phyloP scores from a whole-genome alignment of 2,113 vertebrate genomes.

The Gnathonemus echidnorhynchus region DNA sequence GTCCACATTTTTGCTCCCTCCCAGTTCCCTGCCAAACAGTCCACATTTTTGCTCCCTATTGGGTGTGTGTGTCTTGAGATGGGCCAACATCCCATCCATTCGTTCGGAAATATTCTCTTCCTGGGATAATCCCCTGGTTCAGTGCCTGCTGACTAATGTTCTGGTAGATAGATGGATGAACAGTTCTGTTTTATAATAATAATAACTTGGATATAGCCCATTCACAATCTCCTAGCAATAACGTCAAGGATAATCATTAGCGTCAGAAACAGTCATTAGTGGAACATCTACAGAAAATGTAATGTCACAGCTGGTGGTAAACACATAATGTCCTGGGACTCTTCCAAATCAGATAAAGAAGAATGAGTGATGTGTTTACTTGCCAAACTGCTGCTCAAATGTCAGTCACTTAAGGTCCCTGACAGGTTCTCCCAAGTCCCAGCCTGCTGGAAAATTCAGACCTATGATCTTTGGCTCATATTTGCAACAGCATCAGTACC shows the following conservation, averaged over 20 bases:
- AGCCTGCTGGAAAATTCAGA: not conserved
- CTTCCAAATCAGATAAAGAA: not conserved
- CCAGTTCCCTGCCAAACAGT: not conserved
- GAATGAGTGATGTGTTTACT: not conserved
- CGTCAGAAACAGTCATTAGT: not conserved
- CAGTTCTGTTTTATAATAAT: not conserved
- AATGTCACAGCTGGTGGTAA: not conserved
- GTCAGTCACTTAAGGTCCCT: not conserved
- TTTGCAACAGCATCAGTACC: not conserved
- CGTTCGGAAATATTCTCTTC: not conserved
- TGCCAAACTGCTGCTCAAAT: not conserved
- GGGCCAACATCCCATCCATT: not conserved
- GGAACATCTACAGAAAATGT: not conserved
- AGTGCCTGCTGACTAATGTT: not conserved
- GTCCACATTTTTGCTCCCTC: not conserved
- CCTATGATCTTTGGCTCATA: not conserved
- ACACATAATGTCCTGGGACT: not conserved
- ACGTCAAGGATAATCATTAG: not conserved
- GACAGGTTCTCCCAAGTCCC: not conserved
- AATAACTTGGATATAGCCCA: not conserved
- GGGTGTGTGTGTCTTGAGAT: not conserved
- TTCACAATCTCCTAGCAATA: not conserved
- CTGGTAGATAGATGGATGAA: not conserved
- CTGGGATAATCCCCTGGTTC: not conserved
- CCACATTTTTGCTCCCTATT: not conserved